Evolutionary conservation across 1,140 invertebrate genomes (phyloP), one percentile per base, ranked within the genome.

Genomic region (Drosophila mojavensis): DNA sequence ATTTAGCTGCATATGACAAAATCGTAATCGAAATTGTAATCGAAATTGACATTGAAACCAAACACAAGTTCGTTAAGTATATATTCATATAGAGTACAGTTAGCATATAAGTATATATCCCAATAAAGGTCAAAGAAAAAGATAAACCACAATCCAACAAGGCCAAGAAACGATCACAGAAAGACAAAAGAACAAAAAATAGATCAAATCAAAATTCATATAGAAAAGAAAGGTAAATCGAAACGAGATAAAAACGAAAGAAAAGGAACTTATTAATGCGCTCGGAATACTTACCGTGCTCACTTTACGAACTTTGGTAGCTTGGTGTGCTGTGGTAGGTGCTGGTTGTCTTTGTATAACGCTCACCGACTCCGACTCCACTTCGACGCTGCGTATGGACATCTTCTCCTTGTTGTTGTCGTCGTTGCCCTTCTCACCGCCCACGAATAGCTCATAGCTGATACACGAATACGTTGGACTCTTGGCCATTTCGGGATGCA

Each of bases 381-480:
- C 94, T 91, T 94, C 94, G 81, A 97, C 96, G 91, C 97, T 98
- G 91, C 96, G 95, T 73, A 98, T 96, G 93, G 97, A 97, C 95
- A 97, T 97, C 92, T 96, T 96, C 92, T 98, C 97, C 91, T 97
- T 96, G 83, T 95, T 95, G 94, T 97, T 97, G 93, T 96, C 96
- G 91, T 97, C 96, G 92, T 96, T 96, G 76, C 96, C 96, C 79
- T 96, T 96, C 79, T 97, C 96, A 91, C 97, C 96, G 68, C 96
- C 96, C 56, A 97, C 96, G 93, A 97, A 98, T 54, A 97, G 93
- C 93, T 98, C 97, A 93, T 98, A 98, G 92, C 97, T 97, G 81
- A 96, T 95, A 91, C 96, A 97, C 13, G 97, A 98, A 91, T 96
- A 97, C 43, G 97, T 98, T 7, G 97, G 97, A 33, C 97, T 97